Evolutionary conservation across 2,888 invertebrate species (phyloP).

Genomic region (Rhaphigaster nebulosa): DNA sequence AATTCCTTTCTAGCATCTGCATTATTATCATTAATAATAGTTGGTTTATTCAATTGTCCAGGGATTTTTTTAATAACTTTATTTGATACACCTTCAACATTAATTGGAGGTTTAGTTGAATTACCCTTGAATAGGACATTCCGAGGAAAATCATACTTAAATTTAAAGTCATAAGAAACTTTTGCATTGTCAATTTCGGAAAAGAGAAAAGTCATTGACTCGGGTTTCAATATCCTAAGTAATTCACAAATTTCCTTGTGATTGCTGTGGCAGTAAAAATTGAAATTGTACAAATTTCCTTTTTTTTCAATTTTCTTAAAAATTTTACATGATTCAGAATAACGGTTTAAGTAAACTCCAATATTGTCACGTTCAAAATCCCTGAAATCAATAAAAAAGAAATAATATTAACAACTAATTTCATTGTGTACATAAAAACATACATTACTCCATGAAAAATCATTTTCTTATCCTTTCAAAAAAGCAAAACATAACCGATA

Average conservation of each 20-base stretch:
- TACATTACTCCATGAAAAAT: not conserved
- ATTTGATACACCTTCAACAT: not conserved
- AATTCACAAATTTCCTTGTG: constrained; percentile 37
- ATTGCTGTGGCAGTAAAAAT: not conserved
- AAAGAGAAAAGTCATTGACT: not conserved
- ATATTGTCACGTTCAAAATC: not conserved
- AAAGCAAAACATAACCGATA: not conserved
- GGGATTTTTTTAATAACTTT: not conserved
- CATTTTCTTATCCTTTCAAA: no score
- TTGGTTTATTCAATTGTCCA: not conserved
- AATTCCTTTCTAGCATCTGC: not conserved
- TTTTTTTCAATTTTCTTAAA: constrained; percentile 8
- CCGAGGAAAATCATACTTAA: not conserved
- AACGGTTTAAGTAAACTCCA: not conserved
- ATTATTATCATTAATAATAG: not conserved
- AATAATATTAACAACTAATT: not conserved
- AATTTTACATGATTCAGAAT: not conserved
- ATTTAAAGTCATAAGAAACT: not conserved
- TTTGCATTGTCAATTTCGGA: not conserved
- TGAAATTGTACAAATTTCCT: not conserved
- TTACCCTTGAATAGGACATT: not conserved
- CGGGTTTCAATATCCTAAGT: not conserved
- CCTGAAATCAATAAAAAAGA: constrained; percentile 1
- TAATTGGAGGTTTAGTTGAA: not conserved
- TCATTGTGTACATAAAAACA: not conserved